Base-by-base conservation (phyloP, 2,797 vertebrate genomes). In the Morus bassanus region DNA sequence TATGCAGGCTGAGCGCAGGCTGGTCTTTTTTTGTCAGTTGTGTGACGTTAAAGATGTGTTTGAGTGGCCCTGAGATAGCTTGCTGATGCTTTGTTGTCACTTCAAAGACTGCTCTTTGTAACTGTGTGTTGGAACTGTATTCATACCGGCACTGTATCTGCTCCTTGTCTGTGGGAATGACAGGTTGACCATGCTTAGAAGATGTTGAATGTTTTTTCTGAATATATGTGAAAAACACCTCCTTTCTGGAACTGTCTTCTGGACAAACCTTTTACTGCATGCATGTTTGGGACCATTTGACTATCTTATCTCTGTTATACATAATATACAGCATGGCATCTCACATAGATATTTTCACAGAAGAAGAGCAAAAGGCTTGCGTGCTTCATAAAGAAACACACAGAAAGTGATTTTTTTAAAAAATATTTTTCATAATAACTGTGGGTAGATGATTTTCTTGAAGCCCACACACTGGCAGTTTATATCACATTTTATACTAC, bases 131-230 rank as follows among this genome's bases (percentile, higher is more conserved):
- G 41, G 63, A 73, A n/a, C 21, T 48, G 14, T 56, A 6, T 33
- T 64, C 25, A 24, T 46, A 28, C 14, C 21, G 57, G 41, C 14
- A 37, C 30, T 50, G 18, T 46, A 8, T 35, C 39, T 90, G 35
- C 27, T 41, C 17, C 37, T 72, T 78, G 79, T 17, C 27, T 80
- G 22, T 51, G 31, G 45, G 31, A 65, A 22, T n/a, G 41, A 24
- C 27, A 41, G 27, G 33, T 6, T 67, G 39, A 30, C 53, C 0
- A 0, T 0, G 2, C 56, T 60, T 75, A 65, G 69, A 56, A 3
- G 48, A 60, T 37, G 13, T 27, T 59, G 46, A 64, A 56, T 0
- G 0, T 10, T 70, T 77, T 46, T 43, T 77, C 39, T 68, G 45
- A 74, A 60, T 50, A 9, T 24, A 41, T 24, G n/a, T 72, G 31